Evolutionary conservation across 1,140 invertebrate species (phyloP).

Genomic region (Harlomillsia oculata): DNA sequence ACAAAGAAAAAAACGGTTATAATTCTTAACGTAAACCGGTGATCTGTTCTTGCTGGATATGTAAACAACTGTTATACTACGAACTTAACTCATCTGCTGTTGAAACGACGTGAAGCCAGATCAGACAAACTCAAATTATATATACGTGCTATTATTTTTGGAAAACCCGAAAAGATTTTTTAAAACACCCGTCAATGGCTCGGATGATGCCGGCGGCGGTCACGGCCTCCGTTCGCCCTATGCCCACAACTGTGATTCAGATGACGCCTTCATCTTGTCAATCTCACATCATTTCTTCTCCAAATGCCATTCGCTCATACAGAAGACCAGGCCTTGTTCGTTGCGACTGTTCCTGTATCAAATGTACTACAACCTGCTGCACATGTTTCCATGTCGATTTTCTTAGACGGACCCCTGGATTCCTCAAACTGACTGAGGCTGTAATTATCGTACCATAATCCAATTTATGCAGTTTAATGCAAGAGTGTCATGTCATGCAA

Average conservation of each 20-base stretch:
- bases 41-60: too few species aligned
- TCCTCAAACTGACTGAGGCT: conserved; percentile 62
- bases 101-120: too few species aligned
- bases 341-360: conserved; percentile 52
- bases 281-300: conserved; percentile 26
- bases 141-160: too few species aligned
- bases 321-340: conserved; percentile 1
- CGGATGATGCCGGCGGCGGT: conserved; percentile 22
- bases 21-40: too few species aligned
- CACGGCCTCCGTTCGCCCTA: conserved; percentile 26
- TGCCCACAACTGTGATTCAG: conserved; percentile 22
- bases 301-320: conserved; percentile 9
- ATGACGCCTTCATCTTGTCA: conserved; percentile 25
- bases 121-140: too few species aligned
- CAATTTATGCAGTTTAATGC: conserved; percentile 5
- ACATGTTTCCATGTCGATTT: conserved; percentile 67
- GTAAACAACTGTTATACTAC: not conserved
- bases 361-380: too few species aligned
- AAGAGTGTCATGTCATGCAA: conserved; percentile 7
- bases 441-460: conserved; percentile 49
- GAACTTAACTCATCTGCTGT: too few species aligned
- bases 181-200: too few species aligned
- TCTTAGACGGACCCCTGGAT: conserved; percentile 55
- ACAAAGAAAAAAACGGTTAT: too few species aligned
- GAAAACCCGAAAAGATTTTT: too few species aligned